Evolutionary conservation across 2,888 invertebrate genomes (phyloP), one percentile per base, ranked within the genome.

Genomic region (Scotopteryx bipunctaria): DNA sequence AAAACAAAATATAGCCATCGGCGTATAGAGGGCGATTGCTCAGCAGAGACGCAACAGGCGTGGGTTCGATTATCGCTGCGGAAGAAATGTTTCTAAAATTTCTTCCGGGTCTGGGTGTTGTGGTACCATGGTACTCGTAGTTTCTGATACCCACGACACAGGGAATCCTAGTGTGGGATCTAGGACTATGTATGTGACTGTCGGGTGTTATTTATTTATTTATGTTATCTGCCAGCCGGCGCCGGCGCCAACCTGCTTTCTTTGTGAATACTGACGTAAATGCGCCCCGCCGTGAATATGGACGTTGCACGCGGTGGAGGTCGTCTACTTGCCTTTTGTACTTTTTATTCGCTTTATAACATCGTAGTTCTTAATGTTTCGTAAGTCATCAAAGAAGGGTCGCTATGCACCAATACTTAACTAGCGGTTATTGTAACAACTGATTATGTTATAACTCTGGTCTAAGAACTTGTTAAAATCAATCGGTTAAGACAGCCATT

Each of bases 271-370:
- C n/a, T n/a, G 6, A 14, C 16, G 21, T 31, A 29, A 40, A 35
- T 32, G 27, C 27, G 0, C 17, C 35, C 35, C 14, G 11, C 9
- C 11, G 40, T 27, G 38, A 8, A 8, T 29, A 45, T 19, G 31
- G 29, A 48, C 43, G 40, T 29, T 33, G 32, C 36, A 44, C 44
- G 25, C 33, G 13, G 37, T 33, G 47, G 41, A 35, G 16, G 33
- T 37, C 45, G 31, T 32, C 16, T 11, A 46, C 43, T 38, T 44
- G 13, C 33, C 35, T 40, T 56, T 56, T 54, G 33, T 45, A 15
- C 45, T 54, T 52, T 58, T 51, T 50, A 47, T 35, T 29, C 21
- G 44, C 53, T 19, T 42, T 47, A 33, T 56, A 37, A n/a, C 40
- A 47, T 53, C 42, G 42, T 48, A 43, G 49, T 46, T 36, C 36